phyloP scores from a whole-genome alignment of 2,888 invertebrate genomes.

The Mesoligia furuncula region DNA sequence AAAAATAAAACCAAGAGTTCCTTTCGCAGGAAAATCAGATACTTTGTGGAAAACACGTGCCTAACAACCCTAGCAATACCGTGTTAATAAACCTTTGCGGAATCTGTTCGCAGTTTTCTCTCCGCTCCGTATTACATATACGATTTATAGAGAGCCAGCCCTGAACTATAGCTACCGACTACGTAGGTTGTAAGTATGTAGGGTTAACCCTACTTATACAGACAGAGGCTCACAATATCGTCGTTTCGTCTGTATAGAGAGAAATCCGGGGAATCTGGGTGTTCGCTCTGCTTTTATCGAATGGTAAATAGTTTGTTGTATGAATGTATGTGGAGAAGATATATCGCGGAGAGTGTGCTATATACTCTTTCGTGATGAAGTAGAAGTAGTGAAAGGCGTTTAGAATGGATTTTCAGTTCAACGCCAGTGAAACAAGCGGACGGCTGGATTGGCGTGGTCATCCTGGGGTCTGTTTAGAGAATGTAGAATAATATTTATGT shows the following conservation, averaged over 20 bases:
- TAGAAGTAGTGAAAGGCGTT: no score
- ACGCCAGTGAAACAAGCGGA: background rate
- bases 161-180: conserved; percentile 28
- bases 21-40: background rate
- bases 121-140: conserved; percentile 55
- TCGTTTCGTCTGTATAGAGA: conserved; percentile 22
- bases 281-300: conserved; percentile 64
- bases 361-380: background rate
- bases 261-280: conserved; percentile 54
- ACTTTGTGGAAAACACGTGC: background rate
- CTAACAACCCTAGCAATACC: conserved; percentile 56
- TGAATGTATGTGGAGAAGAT: conserved; percentile 7
- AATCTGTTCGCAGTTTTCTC: conserved; percentile 68
- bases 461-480: background rate
- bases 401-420: background rate
- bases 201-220: conserved; percentile 61
- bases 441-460: background rate
- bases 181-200: conserved; percentile 11
- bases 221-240: conserved; percentile 66
- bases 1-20: background rate
- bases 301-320: conserved; percentile 34
- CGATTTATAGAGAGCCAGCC: conserved; percentile 48
- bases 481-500: background rate
- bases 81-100: conserved; percentile 68
- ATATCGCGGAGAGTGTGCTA: conserved; percentile 4